phyloP scores from a whole-genome alignment of 2,113 vertebrate genomes.

The Mobula birostris region DNA sequence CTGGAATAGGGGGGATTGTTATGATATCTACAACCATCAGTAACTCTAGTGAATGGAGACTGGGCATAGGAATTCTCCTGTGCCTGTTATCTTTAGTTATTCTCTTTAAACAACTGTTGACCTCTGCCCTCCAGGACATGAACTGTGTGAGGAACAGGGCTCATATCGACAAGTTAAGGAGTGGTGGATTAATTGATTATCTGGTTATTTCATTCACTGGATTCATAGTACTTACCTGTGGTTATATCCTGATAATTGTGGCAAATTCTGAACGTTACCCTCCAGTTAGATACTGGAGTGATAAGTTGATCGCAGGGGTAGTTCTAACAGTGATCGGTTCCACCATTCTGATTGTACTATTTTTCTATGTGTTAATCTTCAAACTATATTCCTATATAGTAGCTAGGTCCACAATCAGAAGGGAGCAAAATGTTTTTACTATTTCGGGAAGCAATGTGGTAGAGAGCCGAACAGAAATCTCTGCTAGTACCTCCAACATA shows the following conservation, averaged over 20 bases:
- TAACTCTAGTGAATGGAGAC: constrained; percentile 84
- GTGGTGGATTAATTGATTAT: constrained; percentile 76
- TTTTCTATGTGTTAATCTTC: constrained; percentile 59
- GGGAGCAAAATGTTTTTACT: not conserved
- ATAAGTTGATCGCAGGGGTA: constrained; percentile 85
- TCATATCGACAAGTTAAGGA: constrained; percentile 81
- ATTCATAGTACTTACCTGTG: constrained; percentile 71
- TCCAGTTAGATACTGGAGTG: constrained; percentile 56
- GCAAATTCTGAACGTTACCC: constrained; percentile 63
- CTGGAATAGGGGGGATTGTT: constrained; percentile 76
- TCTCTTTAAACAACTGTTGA: constrained; percentile 89
- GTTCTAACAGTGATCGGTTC: constrained; percentile 69
- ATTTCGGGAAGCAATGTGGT: not conserved
- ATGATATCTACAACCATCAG: constrained; percentile 90
- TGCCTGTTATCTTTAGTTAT: constrained; percentile 83
- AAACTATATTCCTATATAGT: not conserved
- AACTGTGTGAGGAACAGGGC: constrained; percentile 81
- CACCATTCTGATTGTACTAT: constrained; percentile 64
- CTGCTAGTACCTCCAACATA: not conserved
- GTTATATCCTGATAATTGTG: constrained; percentile 70
- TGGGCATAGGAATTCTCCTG: constrained; percentile 75
- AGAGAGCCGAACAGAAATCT: not conserved
- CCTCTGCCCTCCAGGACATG: constrained; percentile 96
- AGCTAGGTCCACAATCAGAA: not conserved
- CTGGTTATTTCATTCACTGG: constrained; percentile 75